Conservation (phyloP, 2,797 vertebrate species). For the Cheirogaleus major region DNA sequence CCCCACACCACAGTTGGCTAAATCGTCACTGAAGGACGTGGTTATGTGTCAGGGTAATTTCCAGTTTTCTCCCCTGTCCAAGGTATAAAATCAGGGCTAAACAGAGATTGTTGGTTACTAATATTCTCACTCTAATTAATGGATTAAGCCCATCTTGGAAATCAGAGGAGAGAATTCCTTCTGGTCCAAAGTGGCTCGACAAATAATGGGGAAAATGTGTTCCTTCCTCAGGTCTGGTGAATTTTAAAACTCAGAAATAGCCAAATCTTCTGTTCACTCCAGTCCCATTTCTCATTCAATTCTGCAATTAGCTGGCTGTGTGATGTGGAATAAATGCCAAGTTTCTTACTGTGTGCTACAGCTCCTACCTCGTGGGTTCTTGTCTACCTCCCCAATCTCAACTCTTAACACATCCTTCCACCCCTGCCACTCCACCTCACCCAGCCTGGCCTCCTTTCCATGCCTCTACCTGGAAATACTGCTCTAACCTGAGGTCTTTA, state of each 20-base stretch:
- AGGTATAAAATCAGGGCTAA: background rate
- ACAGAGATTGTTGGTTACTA: background rate
- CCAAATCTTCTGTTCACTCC: background rate
- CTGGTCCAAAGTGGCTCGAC: background rate
- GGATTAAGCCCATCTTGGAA: background rate
- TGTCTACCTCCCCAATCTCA: background rate
- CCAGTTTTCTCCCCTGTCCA: background rate
- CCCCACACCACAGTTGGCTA: background rate
- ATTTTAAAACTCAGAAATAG: background rate
- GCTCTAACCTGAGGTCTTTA: background rate
- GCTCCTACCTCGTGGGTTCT: no score
- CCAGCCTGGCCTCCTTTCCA: background rate
- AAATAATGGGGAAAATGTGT: background rate
- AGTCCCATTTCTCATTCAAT: background rate
- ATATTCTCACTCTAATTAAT: background rate
- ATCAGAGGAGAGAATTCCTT: background rate
- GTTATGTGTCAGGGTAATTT: background rate
- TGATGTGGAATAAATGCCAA: background rate
- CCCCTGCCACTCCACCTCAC: background rate
- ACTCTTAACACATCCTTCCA: background rate
- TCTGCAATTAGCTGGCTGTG: background rate
- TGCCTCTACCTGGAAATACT: background rate
- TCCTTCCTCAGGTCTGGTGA: background rate
- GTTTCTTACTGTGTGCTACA: background rate
- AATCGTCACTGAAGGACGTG: background rate